A percentile compares a stretch with the other conserved stretches of the same genome.
These are phyloP conservation scores for Andrena haemorrhoa DNA, from an alignment of 2,888 invertebrate genomes.

Conservation along the genomic window DNA sequence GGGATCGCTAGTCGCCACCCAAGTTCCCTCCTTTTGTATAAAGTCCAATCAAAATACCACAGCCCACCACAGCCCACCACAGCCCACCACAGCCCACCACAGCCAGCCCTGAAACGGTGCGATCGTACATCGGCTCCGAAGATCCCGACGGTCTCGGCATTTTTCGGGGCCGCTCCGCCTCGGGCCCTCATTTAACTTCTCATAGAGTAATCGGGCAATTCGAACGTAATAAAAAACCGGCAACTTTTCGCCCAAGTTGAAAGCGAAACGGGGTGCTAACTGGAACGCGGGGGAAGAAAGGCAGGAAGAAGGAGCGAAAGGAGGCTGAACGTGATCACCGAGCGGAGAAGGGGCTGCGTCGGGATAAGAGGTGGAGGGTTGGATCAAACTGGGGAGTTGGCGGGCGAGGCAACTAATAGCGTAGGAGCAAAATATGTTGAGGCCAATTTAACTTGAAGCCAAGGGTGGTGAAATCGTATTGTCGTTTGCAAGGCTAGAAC, in stretches of 20 bases:
- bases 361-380: background rate
- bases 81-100: no score
- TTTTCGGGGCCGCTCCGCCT: constrained; percentile 35
- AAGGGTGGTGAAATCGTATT: constrained; percentile 39
- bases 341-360: background rate
- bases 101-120: background rate
- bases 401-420: background rate
- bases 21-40: background rate
- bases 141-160: constrained; percentile 20
- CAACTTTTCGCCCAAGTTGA: constrained; percentile 18
- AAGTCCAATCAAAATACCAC: background rate
- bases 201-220: constrained; percentile 63
- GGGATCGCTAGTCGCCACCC: background rate
- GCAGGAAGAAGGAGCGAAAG: background rate
- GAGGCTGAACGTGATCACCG: constrained; percentile 1
- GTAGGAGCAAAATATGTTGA: constrained; percentile 35
- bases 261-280: constrained; percentile 31
- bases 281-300: constrained; percentile 4
- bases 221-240: constrained; percentile 63
- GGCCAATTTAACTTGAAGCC: constrained; percentile 52
- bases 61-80: no score
- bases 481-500: constrained; percentile 48
- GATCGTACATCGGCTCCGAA: constrained; percentile 22
- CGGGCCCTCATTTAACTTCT: constrained; percentile 66
- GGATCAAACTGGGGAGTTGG: background rate